Evolutionary conservation across 2,888 invertebrate species (phyloP), one percentile per base, ranked within the genome.

Genomic region (Papilio gigon): DNA sequence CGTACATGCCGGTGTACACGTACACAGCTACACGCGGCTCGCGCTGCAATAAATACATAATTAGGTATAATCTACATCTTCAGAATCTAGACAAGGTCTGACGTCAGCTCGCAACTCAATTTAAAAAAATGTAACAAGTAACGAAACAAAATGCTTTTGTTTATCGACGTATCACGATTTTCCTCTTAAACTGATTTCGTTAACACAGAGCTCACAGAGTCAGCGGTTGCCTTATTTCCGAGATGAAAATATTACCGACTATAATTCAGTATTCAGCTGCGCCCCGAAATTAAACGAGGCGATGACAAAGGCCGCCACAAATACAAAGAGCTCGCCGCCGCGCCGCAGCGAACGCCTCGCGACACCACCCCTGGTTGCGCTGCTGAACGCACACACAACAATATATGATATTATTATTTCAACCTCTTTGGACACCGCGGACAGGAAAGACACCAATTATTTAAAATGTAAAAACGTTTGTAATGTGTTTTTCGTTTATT

Each of bases 81-180:
- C n/a, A n/a, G n/a, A n/a, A n/a, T n/a, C n/a, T n/a, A n/a, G n/a
- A n/a, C n/a, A n/a, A n/a, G n/a, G n/a, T n/a, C n/a, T n/a, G n/a
- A n/a, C n/a, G n/a, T n/a, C n/a, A n/a, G n/a, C n/a, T n/a, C n/a
- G n/a, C n/a, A n/a, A n/a, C n/a, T n/a, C n/a, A n/a, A n/a, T n/a
- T n/a, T n/a, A 40, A 40, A 40, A n/a, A 14, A 40, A 40, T 5
- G 14, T 14, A 40, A 40, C 1, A 40, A 1, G 40, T n/a, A 40
- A 40, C n/a, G 14, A 14, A 12, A 40, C 14, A 40, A 40, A 6
- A 17, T 61, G 37, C 59, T 37, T 47, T 30, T 30, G 53, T 44
- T 53, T 63, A 42, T 47, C 37, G 33, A 40, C 17, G 40, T 53
- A 37, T 20, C 22, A 33, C 40, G 35, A 64, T 47, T 50, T 47